Evolutionary conservation across 1,140 invertebrate genomes (phyloP), one percentile per base, ranked within the genome.

Genomic region (Pogonomyrmex barbatus): DNA sequence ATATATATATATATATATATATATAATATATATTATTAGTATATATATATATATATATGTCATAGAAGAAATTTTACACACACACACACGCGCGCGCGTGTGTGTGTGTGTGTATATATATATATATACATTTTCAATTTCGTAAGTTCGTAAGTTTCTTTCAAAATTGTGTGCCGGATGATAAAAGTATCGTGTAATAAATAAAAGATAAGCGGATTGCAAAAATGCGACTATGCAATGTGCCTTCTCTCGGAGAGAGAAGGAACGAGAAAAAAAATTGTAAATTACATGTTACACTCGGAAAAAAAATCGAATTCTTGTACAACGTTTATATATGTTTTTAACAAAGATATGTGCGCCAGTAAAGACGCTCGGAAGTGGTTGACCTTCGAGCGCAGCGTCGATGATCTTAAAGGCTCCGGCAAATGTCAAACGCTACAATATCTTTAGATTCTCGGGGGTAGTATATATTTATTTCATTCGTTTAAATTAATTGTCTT

Each of bases 331-430:
- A 39, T 52, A 17, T 3, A 12, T 12, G 42, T 24, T 75, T 50
- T 84, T 67, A 54, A 75, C 24, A 76, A 39, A 42, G 24, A 42
- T 45, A 12, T 33, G 14, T 36, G 62, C 62, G 24, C n/a, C 24
- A n/a, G 14, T n/a, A 9, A 4, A 58, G 30, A 54, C 39, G 39
- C 39, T 54, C 4, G 30, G 39, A 33, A 87, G 67, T 62, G 58
- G 70, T 83, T 88, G 54, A 24, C 77, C 70, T 88, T 88, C 77
- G 42, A 76, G 30, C 39, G 65, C 30, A 0, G 54, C 39, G 82
- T 87, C 77, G 62, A 86, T 71, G 39, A 24, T 33, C 50, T 9
- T 17, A 39, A 24, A 79, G 77, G 56, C 76, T 33, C 12, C 58
- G 36, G 14, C 14, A 39, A 58, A 56, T 36, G 10, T 30, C 14